These are phyloP conservation scores for Chaetogeoica ovagalla DNA, from an alignment of 2,888 invertebrate genomes.

Conservation along the genomic window DNA sequence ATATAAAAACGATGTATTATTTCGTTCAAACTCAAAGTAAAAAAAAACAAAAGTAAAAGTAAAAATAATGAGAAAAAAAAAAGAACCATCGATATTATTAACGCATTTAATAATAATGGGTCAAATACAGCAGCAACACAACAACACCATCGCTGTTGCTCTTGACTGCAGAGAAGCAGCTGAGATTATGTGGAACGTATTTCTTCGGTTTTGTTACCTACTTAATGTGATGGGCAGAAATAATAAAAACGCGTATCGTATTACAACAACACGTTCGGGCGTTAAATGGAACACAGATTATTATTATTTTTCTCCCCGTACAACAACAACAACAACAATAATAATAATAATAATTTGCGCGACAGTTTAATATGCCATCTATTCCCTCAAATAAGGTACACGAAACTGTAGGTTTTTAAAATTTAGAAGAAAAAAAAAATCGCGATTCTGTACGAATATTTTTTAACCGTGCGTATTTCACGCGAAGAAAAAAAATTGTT, in stretches of 20 bases:
- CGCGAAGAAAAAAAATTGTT: too few species aligned
- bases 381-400: background rate
- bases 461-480: too few species aligned
- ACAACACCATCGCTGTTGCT: background rate
- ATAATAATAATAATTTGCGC: background rate
- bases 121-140: background rate
- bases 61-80: background rate
- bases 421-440: background rate
- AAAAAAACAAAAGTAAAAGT: too few species aligned
- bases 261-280: background rate
- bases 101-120: background rate
- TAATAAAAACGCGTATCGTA: constrained; percentile 15
- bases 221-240: constrained; percentile 17
- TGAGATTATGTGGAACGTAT: constrained; percentile 9
- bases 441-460: too few species aligned
- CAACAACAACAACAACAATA: too few species aligned
- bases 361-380: background rate
- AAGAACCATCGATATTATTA: background rate
- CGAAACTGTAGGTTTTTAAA: background rate
- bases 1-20: too few species aligned
- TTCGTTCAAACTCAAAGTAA: too few species aligned
- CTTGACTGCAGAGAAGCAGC: background rate
- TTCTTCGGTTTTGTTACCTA: background rate
- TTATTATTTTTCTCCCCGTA: background rate
- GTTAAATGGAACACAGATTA: constrained; percentile 3